phyloP scores from a whole-genome alignment of 1,140 invertebrate genomes.

The Solen grandis region DNA sequence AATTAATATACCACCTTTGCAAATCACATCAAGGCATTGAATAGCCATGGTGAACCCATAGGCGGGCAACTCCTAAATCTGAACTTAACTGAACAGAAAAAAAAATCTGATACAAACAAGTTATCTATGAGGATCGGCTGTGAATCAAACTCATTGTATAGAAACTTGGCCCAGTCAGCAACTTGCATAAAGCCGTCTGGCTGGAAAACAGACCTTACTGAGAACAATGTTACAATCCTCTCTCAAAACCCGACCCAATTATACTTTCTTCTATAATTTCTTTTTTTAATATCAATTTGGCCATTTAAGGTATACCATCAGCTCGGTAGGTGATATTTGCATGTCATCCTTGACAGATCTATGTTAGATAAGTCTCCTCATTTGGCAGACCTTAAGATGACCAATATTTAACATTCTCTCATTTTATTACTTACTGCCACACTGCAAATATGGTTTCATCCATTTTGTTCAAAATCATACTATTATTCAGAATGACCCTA shows the following conservation, averaged over 20 bases:
- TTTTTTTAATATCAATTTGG: not conserved
- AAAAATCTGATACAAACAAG: no score
- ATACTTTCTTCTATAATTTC: not conserved
- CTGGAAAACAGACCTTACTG: no score
- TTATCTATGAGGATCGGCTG: no score
- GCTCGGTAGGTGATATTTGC: conserved; percentile 5
- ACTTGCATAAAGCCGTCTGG: no score
- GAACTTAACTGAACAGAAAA: not conserved
- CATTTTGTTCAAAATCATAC: not conserved
- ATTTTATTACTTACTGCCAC: not conserved
- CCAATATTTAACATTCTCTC: not conserved
- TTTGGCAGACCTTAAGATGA: not conserved
- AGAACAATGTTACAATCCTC: no score
- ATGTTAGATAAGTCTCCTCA: not conserved
- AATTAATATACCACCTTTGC: not conserved
- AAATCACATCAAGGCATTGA: not conserved
- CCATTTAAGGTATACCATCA: not conserved
- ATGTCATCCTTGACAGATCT: not conserved
- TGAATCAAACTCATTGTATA: no score
- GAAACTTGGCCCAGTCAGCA: no score
- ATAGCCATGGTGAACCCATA: not conserved
- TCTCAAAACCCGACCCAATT: not conserved
- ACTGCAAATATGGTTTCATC: not conserved
- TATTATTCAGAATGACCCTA: no score
- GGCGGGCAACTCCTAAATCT: not conserved